A percentile compares a stretch with the other conserved stretches of the same genome.
Conservation (phyloP, 2,888 invertebrate genomes). For the Parthenolecanium corni region DNA sequence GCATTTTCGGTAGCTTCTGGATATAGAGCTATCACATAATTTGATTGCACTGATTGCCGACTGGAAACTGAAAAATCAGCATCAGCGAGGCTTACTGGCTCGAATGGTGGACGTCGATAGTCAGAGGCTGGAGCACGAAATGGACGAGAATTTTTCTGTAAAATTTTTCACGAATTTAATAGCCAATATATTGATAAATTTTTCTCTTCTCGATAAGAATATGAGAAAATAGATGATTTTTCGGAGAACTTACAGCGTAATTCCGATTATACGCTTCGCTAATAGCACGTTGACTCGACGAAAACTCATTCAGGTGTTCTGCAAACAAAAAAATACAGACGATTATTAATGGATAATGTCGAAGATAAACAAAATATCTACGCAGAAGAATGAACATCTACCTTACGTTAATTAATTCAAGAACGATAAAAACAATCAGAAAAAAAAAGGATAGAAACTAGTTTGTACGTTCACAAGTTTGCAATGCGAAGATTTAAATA, state of each 20-base stretch:
- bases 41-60: not conserved
- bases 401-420: too few relatives aligned
- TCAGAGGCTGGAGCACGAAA: conserved; percentile 32
- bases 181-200: too few relatives aligned
- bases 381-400: too few relatives aligned
- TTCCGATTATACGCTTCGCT: not conserved
- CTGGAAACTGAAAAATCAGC: conserved; percentile 34
- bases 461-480: not conserved
- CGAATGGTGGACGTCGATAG: conserved; percentile 36
- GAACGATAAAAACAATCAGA: too few relatives aligned
- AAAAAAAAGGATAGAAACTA: too few relatives aligned
- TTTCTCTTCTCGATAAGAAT: too few relatives aligned
- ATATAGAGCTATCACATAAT: too few relatives aligned
- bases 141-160: conserved; percentile 3
- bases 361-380: not conserved
- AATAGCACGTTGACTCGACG: not conserved
- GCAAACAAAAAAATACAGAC: not conserved
- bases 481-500: not conserved
- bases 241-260: not conserved
- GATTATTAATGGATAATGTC: not conserved
- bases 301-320: conserved; percentile 6
- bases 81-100: conserved; percentile 36
- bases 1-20: too few relatives aligned
- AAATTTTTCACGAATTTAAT: not conserved
- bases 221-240: too few relatives aligned